Evolutionary conservation across 2,797 vertebrate species (phyloP), one percentile per base, ranked within the genome.

Genomic region (Vespertilio murinus): DNA sequence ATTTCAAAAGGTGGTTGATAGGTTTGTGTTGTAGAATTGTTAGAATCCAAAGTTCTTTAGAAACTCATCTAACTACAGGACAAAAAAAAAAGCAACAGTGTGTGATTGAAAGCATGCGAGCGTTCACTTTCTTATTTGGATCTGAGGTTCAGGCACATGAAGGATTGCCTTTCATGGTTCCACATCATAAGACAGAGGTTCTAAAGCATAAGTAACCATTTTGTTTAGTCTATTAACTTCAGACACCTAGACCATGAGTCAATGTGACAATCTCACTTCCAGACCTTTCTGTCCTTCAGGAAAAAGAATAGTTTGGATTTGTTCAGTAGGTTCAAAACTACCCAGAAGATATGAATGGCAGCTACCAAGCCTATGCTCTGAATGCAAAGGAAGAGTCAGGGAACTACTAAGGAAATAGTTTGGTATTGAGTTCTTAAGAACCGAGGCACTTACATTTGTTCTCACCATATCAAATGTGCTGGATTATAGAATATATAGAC

Each of bases 181-280:
- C 40, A 61, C 8, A 69, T 73, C 45, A 82, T 64, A 89, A 91
- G 75, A 56, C 38, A 75, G 42, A 56, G 28, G 8, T 71, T 75
- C 65, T 86, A 83, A 93, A 84, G 61, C 28, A 56, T 17, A 89
- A 88, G 67, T 88, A 69, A 82, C 28, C n/a, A 89, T 77, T 91
- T 91, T 79, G 54, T 47, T 93, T 89, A 74, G 74, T 64, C 61
- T 74, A 3, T 84, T 94, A 91, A 86, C 69, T 71, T 93, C 35
- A 93, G 80, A 91, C 91, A 69, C 38, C 25, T 22, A 71, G 54
- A 87, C 71, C 30, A 61, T 56, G n/a, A 67, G 56, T 83, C 54
- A 94, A 45, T 81, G 38, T 84, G 54, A 71, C 40, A 78, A 70
- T 56, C 88, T 83, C 42, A 79, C 52, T 87, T 93, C 30, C 67